Conservation (phyloP, 2,888 invertebrate species). For the Dysmachus trigonus region DNA sequence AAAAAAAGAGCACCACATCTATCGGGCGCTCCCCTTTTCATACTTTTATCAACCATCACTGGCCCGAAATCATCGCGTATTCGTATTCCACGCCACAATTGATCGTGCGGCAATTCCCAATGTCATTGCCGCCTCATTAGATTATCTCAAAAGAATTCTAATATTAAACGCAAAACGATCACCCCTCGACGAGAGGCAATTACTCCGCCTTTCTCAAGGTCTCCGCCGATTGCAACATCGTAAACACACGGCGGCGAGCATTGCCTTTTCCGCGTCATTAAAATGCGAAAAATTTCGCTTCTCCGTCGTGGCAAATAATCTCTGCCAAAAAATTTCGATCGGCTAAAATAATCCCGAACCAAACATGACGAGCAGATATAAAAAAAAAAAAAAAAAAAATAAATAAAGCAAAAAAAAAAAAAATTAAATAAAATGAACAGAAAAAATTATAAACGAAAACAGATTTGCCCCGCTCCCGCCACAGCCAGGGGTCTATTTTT, state of each 20-base stretch:
- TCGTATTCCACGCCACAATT: background rate
- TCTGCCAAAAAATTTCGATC: conserved; percentile 9
- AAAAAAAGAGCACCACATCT: background rate
- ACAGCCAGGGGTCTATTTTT: conserved; percentile 11
- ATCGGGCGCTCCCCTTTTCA: background rate
- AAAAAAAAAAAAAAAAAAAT: background rate
- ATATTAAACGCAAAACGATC: conserved; percentile 16
- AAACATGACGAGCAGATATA: background rate
- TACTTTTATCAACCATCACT: background rate
- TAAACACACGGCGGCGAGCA: conserved; percentile 25
- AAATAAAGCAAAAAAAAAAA: background rate
- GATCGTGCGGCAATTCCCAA: background rate
- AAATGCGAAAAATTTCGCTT: conserved; percentile 23
- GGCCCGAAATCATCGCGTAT: background rate
- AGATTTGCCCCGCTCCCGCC: background rate
- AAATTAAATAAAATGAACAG: background rate
- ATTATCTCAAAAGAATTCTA: conserved; percentile 32
- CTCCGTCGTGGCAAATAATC: conserved; percentile 23
- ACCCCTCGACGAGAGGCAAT: background rate
- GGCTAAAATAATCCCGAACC: conserved; percentile 1
- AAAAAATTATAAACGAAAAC: conserved; percentile 27
- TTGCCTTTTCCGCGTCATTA: conserved; percentile 41
- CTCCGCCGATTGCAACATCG: conserved; percentile 3
- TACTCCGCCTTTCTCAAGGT: conserved; percentile 33
- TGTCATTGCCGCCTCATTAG: conserved; percentile 23